Evolutionary conservation across 2,113 vertebrate genomes (phyloP).

Genomic region (Halcyon malimbica): DNA sequence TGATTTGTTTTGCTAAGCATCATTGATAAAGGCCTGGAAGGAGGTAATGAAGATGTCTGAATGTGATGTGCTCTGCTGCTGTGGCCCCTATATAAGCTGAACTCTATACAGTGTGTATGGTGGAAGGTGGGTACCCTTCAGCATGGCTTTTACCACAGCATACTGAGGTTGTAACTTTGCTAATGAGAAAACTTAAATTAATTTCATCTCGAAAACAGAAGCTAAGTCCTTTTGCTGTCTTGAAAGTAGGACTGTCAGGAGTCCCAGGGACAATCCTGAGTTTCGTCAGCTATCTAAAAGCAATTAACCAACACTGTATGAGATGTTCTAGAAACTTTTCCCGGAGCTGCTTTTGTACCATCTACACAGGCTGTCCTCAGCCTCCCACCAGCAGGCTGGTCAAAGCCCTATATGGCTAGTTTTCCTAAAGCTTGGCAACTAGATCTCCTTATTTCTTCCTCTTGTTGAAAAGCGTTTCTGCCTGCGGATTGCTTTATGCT

Average conservation of each 20-base stretch:
- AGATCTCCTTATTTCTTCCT: neutral
- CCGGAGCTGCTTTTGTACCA: neutral
- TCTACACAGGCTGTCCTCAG: neutral
- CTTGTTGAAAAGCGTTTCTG: neutral
- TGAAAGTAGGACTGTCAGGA: neutral
- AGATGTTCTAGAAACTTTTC: neutral
- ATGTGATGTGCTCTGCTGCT: neutral
- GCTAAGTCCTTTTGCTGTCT: neutral
- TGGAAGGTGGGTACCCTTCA: neutral
- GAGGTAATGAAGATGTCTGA: neutral
- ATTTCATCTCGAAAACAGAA: neutral
- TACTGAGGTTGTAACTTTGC: neutral
- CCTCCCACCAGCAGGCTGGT: neutral
- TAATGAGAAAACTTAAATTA: neutral
- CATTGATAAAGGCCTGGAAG: neutral
- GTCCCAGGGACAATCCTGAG: neutral
- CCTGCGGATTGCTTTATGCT: neutral
- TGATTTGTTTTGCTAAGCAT: neutral
- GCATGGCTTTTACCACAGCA: neutral
- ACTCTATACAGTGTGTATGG: accelerated
- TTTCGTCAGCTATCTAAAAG: neutral
- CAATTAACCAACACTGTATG: neutral
- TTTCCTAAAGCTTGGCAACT: neutral
- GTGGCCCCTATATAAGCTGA: neutral
- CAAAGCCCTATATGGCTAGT: neutral